phyloP scores from a whole-genome alignment of 64 coral and sea anemone species.

The Montipora cactus region DNA sequence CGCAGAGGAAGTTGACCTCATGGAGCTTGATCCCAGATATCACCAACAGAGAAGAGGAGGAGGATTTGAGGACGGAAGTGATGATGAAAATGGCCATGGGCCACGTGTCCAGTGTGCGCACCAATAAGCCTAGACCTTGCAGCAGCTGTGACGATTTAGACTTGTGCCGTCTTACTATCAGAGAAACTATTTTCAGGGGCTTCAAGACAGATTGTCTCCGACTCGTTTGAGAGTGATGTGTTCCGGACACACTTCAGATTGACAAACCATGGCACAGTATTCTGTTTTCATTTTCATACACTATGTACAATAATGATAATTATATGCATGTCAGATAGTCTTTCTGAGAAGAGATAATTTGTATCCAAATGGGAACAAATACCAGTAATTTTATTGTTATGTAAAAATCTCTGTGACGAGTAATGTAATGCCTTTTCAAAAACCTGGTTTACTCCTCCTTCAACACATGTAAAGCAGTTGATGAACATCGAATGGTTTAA shows the following conservation, averaged over 20 bases:
- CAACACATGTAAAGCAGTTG: neutral
- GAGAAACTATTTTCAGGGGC: neutral
- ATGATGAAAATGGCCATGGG: conserved; percentile 76
- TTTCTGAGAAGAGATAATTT: neutral
- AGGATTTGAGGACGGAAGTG: conserved; percentile 89
- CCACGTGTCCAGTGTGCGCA: conserved; percentile 93
- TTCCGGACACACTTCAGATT: neutral
- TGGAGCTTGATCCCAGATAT: conserved; percentile 75
- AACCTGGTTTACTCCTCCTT: neutral
- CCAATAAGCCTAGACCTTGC: conserved; percentile 48
- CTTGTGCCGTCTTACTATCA: neutral
- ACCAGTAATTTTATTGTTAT: neutral
- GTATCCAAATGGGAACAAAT: neutral
- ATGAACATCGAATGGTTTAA: neutral
- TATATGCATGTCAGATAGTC: neutral
- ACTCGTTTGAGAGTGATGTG: neutral
- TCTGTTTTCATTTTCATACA: neutral
- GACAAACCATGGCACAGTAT: neutral
- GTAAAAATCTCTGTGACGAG: neutral
- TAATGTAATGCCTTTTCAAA: neutral
- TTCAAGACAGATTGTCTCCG: neutral
- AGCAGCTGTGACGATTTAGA: neutral
- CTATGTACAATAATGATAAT: conserved; percentile 27
- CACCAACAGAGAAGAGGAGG: conserved; percentile 68
- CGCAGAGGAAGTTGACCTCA: conserved; percentile 89